phyloP scores from a whole-genome alignment of 2,113 vertebrate species.

The Merops nubicus region DNA sequence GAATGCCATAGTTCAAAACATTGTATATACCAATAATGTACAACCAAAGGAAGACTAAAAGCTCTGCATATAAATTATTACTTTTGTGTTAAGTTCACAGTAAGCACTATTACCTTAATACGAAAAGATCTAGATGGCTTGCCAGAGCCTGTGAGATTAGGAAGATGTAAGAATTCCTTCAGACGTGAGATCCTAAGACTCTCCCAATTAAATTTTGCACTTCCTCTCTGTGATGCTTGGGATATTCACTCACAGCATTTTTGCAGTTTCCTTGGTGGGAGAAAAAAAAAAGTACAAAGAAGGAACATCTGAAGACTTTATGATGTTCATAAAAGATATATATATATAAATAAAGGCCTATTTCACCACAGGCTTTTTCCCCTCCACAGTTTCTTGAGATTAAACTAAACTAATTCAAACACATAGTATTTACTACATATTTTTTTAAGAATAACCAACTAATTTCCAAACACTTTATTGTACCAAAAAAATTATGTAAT shows the following conservation, averaged over 20 bases:
- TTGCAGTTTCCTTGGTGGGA: rapidly evolving
- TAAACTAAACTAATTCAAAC: not conserved
- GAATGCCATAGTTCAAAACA: not conserved
- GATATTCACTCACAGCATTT: not conserved
- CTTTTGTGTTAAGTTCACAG: not conserved
- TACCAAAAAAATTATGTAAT: not conserved
- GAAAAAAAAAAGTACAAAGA: not conserved
- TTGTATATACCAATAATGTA: not conserved
- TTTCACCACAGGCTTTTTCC: not conserved
- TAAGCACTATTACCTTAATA: not conserved
- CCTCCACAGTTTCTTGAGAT: rapidly evolving
- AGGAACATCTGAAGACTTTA: not conserved
- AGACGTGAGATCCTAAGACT: not conserved
- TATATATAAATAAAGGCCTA: not conserved
- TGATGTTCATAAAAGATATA: rapidly evolving
- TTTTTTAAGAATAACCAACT: not conserved
- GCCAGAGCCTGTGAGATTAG: not conserved
- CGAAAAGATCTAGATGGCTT: not conserved
- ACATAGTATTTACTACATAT: not conserved
- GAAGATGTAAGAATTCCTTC: not conserved
- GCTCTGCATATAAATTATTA: not conserved
- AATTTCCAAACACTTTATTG: not conserved
- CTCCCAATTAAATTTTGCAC: not conserved
- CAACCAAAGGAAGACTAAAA: not conserved
- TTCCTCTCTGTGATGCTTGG: not conserved